Conservation (phyloP, 2,113 vertebrate species). For the Nannobrachium achirus region DNA sequence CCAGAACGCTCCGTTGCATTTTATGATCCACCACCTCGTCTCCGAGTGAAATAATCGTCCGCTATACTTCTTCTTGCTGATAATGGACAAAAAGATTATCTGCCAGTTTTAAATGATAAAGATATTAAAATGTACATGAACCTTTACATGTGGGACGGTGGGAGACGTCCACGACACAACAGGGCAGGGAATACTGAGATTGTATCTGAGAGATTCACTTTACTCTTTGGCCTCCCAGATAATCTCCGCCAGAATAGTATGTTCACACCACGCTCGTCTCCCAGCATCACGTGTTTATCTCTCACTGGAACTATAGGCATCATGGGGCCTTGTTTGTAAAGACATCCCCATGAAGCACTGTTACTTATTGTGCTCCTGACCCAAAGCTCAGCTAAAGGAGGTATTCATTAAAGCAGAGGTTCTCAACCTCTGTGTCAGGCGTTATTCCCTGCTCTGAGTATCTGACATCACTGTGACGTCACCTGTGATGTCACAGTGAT, state of each 20-base stretch:
- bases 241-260: not conserved
- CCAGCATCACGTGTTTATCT: conserved; percentile 8
- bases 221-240: conserved; percentile 6
- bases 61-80: conserved; percentile 57
- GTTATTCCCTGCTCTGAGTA: too few relatives aligned
- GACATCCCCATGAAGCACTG: conserved; percentile 34
- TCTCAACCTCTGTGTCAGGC: conserved; percentile 13
- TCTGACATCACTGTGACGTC: too few relatives aligned
- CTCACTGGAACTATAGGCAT: conserved; percentile 40
- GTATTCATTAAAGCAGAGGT: conserved; percentile 30
- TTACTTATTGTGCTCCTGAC: conserved; percentile 16
- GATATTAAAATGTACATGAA: conserved; percentile 42
- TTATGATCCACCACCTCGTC: conserved; percentile 67
- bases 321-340: conserved; percentile 34
- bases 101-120: conserved; percentile 52
- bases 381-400: conserved; percentile 19
- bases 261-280: conserved; percentile 12
- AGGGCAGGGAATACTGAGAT: conserved; percentile 42
- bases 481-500: too few relatives aligned
- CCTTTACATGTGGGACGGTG: conserved; percentile 41
- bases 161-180: conserved; percentile 7
- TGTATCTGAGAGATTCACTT: conserved; percentile 36
- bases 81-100: conserved; percentile 45
- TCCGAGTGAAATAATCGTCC: conserved; percentile 65
- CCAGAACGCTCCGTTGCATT: conserved; percentile 61